Conservation (phyloP, 2,113 vertebrate genomes). For the Plotosus lineatus region DNA sequence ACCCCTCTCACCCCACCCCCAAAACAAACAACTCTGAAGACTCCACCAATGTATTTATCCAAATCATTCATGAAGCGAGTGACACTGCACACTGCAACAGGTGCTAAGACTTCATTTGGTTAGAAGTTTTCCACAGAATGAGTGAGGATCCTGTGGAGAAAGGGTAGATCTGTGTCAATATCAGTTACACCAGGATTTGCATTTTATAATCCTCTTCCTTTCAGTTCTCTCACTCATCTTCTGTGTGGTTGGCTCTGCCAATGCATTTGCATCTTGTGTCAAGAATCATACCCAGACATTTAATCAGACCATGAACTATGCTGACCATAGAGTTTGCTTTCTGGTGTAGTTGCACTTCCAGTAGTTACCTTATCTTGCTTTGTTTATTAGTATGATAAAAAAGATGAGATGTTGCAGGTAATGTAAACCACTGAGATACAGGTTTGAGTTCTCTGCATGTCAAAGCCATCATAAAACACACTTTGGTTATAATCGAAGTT, state of each 20-base stretch:
- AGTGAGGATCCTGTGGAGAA: slow-evolving; percentile 45
- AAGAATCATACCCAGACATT: slow-evolving; percentile 31
- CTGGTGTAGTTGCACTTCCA: not conserved
- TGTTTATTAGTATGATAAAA: not conserved
- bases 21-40: not conserved
- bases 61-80: slow-evolving; percentile 15
- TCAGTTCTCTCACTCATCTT: slow-evolving; percentile 57
- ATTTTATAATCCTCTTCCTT: slow-evolving; percentile 63
- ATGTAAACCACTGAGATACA: not conserved
- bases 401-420: not conserved
- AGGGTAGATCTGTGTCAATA: slow-evolving; percentile 60
- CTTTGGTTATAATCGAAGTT: not conserved
- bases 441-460: not conserved
- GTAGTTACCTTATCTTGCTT: not conserved
- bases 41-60: slow-evolving; percentile 8
- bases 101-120: slow-evolving; percentile 61
- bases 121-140: slow-evolving; percentile 61
- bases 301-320: slow-evolving; percentile 14
- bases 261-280: slow-evolving; percentile 65
- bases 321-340: slow-evolving; percentile 17
- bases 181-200: slow-evolving; percentile 73
- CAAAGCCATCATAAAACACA: not conserved
- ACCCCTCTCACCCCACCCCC: not conserved
- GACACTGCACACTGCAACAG: slow-evolving; percentile 10
- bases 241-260: slow-evolving; percentile 37